Evolutionary conservation across 2,113 vertebrate genomes (phyloP), one percentile per base, ranked within the genome.

Genomic region (Anas platyrhynchos): DNA sequence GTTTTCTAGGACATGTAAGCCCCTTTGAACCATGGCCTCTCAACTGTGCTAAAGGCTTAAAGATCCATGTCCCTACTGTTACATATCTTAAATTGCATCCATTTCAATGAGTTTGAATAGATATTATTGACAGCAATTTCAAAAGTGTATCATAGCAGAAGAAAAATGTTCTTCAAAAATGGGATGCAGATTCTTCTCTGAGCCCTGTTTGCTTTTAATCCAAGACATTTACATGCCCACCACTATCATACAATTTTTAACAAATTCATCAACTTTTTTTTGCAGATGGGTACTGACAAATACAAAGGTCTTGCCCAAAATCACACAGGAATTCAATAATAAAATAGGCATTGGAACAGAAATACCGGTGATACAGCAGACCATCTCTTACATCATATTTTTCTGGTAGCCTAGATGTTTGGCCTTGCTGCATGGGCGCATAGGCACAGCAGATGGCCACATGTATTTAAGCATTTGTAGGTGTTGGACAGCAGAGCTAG

Each of bases 281-380:
- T 77, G 48, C 20, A 63, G 8, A 26, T 41, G 20, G 7, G 5
- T 38, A 26, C 46, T 76, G 48, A 29, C 8, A 36, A n/a, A 34
- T 29, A 26, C 9, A 34, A 71, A 71, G 41, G 48, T 38, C 48
- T 31, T 56, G 25, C 16, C 8, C 46, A 50, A n/a, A 41, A 9
- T 63, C n/a, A 48, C 7, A 31, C 25, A 77, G 41, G 48, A 71
- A 56, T 83, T 77, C 23, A 25, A 14, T 76, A 22, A 75, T 10
- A 71, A 62, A 76, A 61, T 46, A 46, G 22, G 12, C 27, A 46
- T 23, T 62, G 54, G 46, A 54, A 36, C 23, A 16, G 23, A 17
- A 66, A 38, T 58, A 66, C 32, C 32, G 46, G 29, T 0, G 1
- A 44, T 52, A 14, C 43, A 23, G 41, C 0, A 1, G 56, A 41